Evolutionary conservation across 2,113 vertebrate species (phyloP), one percentile per base, ranked within the genome.

Genomic region (Galbula dea): DNA sequence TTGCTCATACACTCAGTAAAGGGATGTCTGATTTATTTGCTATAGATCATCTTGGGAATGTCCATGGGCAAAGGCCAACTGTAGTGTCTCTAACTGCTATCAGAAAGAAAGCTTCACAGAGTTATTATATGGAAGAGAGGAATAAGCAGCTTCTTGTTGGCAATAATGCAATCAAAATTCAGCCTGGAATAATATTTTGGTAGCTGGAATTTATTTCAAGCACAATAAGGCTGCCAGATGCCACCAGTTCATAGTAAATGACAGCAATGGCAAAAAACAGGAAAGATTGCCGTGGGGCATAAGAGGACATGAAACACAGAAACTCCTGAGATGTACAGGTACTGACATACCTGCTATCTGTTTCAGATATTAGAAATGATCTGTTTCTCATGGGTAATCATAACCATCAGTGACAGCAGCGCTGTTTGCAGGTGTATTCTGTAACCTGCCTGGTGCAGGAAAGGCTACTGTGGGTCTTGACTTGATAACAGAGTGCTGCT

Each of bases 1-100:
- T 92, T 95, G 90, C 89, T 87, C 55, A 45, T 22, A 30, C 11
- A 57, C 58, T 83, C 93, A 96, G 87, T 88, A 93, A 91, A 88
- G 75, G 77, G 24, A 39, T 90, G 51, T 80, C 93, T 93, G 79
- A 92, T 96, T 95, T 91, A 76, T 96, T 96, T 96, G 89, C 83
- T 81, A 86, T 6, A 82, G 77, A 86, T 87, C 93, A 78, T 55
- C 34, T 74, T 85, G 48, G 78, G 79, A 95, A 88, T 26, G 26
- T 67, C 15, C 46, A 57, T 72, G 62, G 88, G 80, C 74, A 67
- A 41, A 49, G 81, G 72, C 93, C 94, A 92, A 46, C n/a, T n/a
- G 65, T 18, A 39, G 26, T 59, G n/a, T 94, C 79, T 32, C 57
- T 79, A 72, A 37, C 69, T 91, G 68, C 71, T 76, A 24, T 74